These are phyloP conservation scores for Blennius ocellaris DNA, from an alignment of 2,113 vertebrate species.

Conservation along the genomic window DNA sequence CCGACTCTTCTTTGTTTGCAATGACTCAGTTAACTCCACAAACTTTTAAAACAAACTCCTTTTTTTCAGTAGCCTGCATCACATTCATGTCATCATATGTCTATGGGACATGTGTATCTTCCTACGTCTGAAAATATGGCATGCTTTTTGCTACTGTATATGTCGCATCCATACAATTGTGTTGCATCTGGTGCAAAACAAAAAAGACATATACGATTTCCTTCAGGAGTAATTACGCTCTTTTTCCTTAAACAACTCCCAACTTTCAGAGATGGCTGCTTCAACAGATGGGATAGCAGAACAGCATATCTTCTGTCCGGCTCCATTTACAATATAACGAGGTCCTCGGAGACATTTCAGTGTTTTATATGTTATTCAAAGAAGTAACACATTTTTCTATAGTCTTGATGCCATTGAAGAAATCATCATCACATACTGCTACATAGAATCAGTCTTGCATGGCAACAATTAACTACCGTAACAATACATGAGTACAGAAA, in stretches of 20 bases:
- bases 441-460: background rate
- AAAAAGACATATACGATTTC: background rate
- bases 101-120: too few relatives aligned
- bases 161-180: too few relatives aligned
- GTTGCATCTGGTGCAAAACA: too few relatives aligned
- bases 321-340: conserved; percentile 1
- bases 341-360: background rate
- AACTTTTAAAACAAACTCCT: too few relatives aligned
- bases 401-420: conserved; percentile 1
- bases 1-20: too few relatives aligned
- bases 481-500: background rate
- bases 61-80: too few relatives aligned
- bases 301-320: background rate
- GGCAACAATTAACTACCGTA: background rate
- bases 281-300: background rate
- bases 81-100: too few relatives aligned
- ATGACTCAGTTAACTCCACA: too few relatives aligned
- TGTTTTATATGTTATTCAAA: background rate
- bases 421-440: background rate
- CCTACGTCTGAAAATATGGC: too few relatives aligned
- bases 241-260: background rate
- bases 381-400: background rate
- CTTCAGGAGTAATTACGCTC: background rate
- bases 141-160: too few relatives aligned
- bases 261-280: background rate